A percentile compares a stretch with the other conserved stretches of the same genome.
phyloP scores from a whole-genome alignment of 1,140 invertebrate genomes.

The Euglossa dilemma region DNA sequence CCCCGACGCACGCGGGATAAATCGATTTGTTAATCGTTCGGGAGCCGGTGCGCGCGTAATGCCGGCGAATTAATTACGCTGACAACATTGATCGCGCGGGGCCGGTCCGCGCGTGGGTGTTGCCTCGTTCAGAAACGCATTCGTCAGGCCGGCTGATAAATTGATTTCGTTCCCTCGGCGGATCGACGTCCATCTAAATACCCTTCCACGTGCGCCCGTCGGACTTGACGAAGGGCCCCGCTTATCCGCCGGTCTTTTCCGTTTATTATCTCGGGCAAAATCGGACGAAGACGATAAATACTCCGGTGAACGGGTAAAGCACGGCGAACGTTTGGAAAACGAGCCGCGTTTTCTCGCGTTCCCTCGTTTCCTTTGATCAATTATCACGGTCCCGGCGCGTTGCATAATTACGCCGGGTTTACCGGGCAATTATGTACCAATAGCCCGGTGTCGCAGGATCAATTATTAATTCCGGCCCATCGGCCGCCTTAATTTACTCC shows the following conservation, averaged over 20 bases:
- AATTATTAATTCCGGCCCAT: conserved; percentile 21
- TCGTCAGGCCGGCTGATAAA: conserved; percentile 29
- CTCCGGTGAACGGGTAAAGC: background rate
- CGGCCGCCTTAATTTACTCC: background rate
- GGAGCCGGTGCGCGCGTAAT: conserved; percentile 15
- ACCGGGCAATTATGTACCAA: background rate
- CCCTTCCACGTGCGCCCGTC: background rate
- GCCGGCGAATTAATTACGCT: conserved; percentile 52
- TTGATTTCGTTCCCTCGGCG: conserved; percentile 1
- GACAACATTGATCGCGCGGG: conserved; percentile 27
- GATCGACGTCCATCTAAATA: conserved; percentile 19
- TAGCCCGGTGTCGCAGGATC: background rate
- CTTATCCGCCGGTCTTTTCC: background rate
- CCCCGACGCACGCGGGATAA: conserved; percentile 14
- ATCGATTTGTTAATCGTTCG: conserved; percentile 52
- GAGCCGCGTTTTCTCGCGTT: background rate
- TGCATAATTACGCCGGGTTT: background rate
- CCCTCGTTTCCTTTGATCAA: background rate
- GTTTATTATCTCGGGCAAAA: background rate
- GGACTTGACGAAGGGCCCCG: background rate
- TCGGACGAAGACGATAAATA: background rate
- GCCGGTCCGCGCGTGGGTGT: conserved; percentile 24
- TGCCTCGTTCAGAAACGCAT: conserved; percentile 33
- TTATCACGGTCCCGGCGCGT: background rate
- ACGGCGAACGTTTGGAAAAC: too few species aligned